These are phyloP conservation scores for Phortica okadai DNA, from an alignment of 2,888 invertebrate genomes.

Conservation along the genomic window DNA sequence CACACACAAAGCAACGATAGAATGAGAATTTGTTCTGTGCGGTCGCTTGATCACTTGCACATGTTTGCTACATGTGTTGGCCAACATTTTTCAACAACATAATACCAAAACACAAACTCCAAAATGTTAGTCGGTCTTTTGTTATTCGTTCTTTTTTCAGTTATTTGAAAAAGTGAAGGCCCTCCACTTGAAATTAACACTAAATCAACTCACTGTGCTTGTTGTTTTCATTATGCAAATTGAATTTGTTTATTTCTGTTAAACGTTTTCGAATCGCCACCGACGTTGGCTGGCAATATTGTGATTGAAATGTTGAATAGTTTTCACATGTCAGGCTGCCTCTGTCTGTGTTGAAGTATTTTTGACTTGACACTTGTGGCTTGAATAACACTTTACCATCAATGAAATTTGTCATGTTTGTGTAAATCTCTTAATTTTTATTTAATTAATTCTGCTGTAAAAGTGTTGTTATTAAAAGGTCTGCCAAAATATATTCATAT, in stretches of 20 bases:
- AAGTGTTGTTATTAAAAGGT: too few relatives aligned
- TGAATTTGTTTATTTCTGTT: conserved; percentile 69
- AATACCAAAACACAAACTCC: too few relatives aligned
- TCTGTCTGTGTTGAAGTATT: neutral
- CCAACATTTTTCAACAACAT: too few relatives aligned
- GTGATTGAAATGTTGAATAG: neutral
- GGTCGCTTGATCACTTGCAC: conserved; percentile 52
- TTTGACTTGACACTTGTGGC: conserved; percentile 15
- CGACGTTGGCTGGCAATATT: neutral
- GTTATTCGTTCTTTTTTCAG: neutral
- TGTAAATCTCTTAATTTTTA: conserved; percentile 12
- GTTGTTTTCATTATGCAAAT: conserved; percentile 58
- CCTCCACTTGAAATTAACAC: neutral
- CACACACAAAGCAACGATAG: neutral
- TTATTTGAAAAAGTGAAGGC: conserved; percentile 6
- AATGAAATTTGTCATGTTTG: conserved; percentile 18
- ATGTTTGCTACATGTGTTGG: conserved; percentile 67
- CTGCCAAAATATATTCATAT: too few relatives aligned
- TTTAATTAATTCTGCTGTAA: conserved; percentile 19
- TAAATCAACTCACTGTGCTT: neutral
- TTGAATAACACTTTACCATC: conserved; percentile 7
- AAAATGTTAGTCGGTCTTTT: too few relatives aligned
- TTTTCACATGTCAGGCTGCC: neutral
- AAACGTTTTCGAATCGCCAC: conserved; percentile 60
- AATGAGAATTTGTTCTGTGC: conserved; percentile 59